Evolutionary conservation across 2,888 invertebrate species (phyloP).

Genomic region (Belgica antarctica): DNA sequence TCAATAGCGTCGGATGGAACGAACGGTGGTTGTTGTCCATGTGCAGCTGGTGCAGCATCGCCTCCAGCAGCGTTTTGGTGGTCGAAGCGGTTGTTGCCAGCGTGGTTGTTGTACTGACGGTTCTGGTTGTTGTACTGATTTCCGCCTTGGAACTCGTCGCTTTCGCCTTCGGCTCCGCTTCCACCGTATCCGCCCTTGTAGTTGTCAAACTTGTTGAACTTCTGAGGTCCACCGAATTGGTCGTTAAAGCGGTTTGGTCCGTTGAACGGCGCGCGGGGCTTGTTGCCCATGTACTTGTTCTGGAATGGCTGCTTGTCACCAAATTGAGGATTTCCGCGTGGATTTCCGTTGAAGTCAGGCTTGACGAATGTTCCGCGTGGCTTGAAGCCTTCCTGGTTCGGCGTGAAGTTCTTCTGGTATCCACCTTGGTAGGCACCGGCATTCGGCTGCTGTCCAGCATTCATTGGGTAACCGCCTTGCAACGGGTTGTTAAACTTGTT

Average conservation of each 20-base stretch:
- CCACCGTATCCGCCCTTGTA: neutral
- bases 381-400: constrained; percentile 3
- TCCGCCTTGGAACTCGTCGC: constrained; percentile 32
- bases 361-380: constrained; percentile 31
- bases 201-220: constrained; percentile 36
- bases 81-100: constrained; percentile 14
- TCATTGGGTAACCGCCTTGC: constrained; percentile 4
- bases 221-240: constrained; percentile 9
- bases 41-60: neutral
- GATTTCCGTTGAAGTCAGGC: constrained; percentile 38
- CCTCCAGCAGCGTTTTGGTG: constrained; percentile 19
- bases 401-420: constrained; percentile 30
- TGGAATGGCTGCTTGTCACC: constrained; percentile 39
- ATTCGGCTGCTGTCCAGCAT: neutral
- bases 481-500: neutral
- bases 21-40: constrained; percentile 29
- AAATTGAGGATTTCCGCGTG: constrained; percentile 16
- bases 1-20: constrained; percentile 35
- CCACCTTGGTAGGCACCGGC: constrained; percentile 19
- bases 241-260: constrained; percentile 25
- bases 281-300: constrained; percentile 37
- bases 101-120: constrained; percentile 33
- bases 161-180: neutral
- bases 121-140: constrained; percentile 34
- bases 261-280: constrained; percentile 34